A percentile compares a stretch with the other conserved stretches of the same genome.
Evolutionary conservation across 2,797 vertebrate genomes (phyloP).

Genomic region (Typhlichthys subterraneus): DNA sequence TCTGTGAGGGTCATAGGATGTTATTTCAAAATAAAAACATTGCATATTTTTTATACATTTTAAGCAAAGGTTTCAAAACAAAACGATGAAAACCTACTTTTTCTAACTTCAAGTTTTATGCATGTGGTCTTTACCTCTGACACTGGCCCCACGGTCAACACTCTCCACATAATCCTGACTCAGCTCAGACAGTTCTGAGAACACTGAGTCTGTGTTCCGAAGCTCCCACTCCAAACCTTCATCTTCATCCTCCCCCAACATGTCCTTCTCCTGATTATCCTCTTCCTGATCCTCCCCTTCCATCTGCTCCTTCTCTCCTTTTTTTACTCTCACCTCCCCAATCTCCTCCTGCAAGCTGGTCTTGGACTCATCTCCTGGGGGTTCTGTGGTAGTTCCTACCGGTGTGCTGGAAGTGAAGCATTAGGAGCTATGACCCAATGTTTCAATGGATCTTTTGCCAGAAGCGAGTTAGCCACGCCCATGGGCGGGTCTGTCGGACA

Average conservation of each 20-base stretch:
- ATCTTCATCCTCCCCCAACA: conserved; percentile 53
- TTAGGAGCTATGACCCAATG: not conserved
- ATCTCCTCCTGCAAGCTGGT: conserved; percentile 58
- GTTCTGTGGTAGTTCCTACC: conserved; percentile 24
- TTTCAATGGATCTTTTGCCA: too few relatives aligned
- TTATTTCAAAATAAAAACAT: not conserved
- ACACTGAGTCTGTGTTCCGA: conserved; percentile 81
- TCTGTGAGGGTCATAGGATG: too few relatives aligned
- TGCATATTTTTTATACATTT: not conserved
- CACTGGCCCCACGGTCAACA: conserved; percentile 77
- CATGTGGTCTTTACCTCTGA: conserved; percentile 65
- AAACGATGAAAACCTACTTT: too few relatives aligned
- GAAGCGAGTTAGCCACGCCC: too few relatives aligned
- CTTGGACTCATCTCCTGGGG: conserved; percentile 13
- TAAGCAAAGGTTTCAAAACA: too few relatives aligned
- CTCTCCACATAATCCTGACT: conserved; percentile 80
- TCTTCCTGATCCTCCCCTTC: conserved; percentile 17
- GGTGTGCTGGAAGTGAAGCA: conserved; percentile 48
- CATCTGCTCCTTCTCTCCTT: conserved; percentile 14
- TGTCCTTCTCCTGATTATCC: conserved; percentile 20
- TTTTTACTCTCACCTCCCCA: conserved; percentile 15
- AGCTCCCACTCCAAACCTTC: conserved; percentile 76
- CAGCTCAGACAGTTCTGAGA: conserved; percentile 81
- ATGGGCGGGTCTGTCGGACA: too few relatives aligned
- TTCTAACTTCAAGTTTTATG: too few relatives aligned